phyloP scores from a whole-genome alignment of 2,888 invertebrate species.

The Bellardia pandia region DNA sequence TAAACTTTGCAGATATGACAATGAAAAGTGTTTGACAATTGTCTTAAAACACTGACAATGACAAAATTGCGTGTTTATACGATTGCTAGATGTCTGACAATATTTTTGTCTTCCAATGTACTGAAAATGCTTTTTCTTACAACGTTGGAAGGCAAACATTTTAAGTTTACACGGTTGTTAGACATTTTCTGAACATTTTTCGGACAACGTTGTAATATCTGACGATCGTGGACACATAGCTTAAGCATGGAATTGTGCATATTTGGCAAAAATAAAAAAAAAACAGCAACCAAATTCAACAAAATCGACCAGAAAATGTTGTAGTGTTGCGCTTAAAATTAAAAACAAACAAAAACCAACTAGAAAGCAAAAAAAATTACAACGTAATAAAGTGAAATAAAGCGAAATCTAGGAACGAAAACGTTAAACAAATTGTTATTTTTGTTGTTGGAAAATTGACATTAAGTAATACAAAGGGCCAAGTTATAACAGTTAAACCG shows the following conservation, averaged over 20 bases:
- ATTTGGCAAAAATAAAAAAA: constrained; percentile 17
- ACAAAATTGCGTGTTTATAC: no score
- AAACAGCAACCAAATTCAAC: background rate
- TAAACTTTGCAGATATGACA: no score
- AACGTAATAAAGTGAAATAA: constrained; percentile 46
- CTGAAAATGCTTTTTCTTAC: no score
- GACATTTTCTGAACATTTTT: no score
- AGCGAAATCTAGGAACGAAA: constrained; percentile 47
- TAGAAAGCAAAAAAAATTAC: constrained; percentile 29
- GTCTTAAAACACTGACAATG: no score
- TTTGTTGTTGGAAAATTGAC: constrained; percentile 61
- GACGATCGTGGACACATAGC: no score
- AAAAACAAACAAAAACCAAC: constrained; percentile 60
- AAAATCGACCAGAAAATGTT: constrained; percentile 44
- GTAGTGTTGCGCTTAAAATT: constrained; percentile 52
- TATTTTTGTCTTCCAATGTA: no score
- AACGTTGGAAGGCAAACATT: no score
- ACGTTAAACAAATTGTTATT: constrained; percentile 45
- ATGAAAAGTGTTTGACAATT: no score
- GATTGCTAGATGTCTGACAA: no score
- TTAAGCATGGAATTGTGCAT: constrained; percentile 56
- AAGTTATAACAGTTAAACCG: constrained; percentile 62
- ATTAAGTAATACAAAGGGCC: constrained; percentile 69
- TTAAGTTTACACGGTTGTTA: no score
- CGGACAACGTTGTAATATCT: no score